Evolutionary conservation across 2,113 vertebrate genomes (phyloP).

Genomic region (Rhegmatorhina hoffmannsi): DNA sequence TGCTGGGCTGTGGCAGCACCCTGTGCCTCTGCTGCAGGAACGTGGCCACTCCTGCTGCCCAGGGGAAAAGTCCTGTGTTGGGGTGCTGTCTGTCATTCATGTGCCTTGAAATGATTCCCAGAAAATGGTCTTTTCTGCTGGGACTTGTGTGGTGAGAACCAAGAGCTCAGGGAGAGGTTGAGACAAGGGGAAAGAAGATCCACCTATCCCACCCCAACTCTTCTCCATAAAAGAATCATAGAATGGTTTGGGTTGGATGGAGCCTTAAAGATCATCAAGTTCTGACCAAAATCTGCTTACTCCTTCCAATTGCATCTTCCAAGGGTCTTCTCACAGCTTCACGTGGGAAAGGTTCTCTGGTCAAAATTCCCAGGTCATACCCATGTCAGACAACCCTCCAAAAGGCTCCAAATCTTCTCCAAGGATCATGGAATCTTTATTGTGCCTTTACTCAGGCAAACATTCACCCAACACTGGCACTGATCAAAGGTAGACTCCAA

Average conservation of each 20-base stretch:
- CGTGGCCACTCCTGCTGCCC: neutral
- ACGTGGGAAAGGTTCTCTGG: fast-evolving
- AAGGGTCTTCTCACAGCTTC: neutral
- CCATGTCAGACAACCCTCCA: fast-evolving
- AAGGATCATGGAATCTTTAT: neutral
- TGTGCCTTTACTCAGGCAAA: neutral
- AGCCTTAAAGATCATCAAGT: neutral
- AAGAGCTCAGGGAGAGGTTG: neutral
- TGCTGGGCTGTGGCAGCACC: neutral
- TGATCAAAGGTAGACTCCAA: neutral
- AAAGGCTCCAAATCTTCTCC: neutral
- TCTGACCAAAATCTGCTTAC: neutral
- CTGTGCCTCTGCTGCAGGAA: neutral
- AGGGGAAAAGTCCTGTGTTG: neutral
- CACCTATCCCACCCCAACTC: neutral
- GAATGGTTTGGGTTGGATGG: neutral
- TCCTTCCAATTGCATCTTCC: neutral
- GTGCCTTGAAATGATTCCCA: neutral
- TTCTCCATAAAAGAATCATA: neutral
- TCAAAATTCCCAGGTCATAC: neutral
- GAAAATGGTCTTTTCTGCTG: neutral
- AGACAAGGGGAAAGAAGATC: neutral
- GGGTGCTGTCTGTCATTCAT: neutral
- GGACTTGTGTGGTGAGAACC: neutral
- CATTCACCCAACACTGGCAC: fast-evolving